These are phyloP conservation scores for Dromaius novaehollandiae DNA, from an alignment of 2,113 vertebrate genomes.

Conservation along the genomic window DNA sequence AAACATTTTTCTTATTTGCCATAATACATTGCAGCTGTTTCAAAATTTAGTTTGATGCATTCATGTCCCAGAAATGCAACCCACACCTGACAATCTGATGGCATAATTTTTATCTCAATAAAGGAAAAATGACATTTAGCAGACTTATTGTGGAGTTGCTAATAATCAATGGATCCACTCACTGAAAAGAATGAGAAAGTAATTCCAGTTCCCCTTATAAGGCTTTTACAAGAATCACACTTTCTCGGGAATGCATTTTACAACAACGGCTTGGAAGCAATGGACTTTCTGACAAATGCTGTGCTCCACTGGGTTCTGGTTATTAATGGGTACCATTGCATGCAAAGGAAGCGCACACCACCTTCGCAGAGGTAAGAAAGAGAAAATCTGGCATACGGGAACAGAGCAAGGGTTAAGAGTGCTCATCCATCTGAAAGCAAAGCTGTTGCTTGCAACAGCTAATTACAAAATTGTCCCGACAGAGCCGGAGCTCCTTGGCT, in stretches of 20 bases:
- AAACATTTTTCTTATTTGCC: background rate
- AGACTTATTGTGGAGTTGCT: background rate
- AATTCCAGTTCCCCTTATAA: constrained; percentile 10
- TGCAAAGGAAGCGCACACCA: background rate
- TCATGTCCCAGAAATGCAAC: background rate
- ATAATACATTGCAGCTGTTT: background rate
- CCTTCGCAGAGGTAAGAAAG: background rate
- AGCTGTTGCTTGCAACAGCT: background rate
- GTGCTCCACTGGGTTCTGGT: background rate
- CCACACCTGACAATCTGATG: background rate
- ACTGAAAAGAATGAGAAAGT: constrained; percentile 16
- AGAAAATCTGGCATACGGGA: accelerated
- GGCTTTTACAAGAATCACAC: background rate
- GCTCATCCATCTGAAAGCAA: background rate
- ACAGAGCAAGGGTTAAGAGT: background rate
- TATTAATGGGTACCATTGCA: background rate
- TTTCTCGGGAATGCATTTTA: background rate
- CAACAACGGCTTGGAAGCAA: background rate
- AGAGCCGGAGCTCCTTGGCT: background rate
- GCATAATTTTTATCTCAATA: background rate
- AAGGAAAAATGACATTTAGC: background rate
- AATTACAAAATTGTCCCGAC: background rate
- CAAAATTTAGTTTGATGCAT: background rate
- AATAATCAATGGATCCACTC: constrained; percentile 29
- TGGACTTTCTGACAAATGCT: constrained; percentile 6